phyloP scores from a whole-genome alignment of 2,113 vertebrate species.

The Mugil cephalus region DNA sequence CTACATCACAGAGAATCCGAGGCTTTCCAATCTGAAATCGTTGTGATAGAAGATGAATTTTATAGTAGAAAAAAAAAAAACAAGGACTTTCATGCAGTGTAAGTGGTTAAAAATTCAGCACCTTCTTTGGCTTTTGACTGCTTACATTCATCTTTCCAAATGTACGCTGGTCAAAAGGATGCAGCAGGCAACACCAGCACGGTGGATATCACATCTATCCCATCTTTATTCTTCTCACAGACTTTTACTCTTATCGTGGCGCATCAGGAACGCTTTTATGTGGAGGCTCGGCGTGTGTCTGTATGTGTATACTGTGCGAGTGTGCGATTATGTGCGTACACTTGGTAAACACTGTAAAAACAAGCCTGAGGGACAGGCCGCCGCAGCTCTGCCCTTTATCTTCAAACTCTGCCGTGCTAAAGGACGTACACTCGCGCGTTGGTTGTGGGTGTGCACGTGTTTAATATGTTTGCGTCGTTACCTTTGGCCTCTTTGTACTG shows the following conservation, averaged over 20 bases:
- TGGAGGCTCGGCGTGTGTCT: constrained; percentile 17
- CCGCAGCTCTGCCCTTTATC: constrained; percentile 62
- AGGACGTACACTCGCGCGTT: constrained; percentile 28
- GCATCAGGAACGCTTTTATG: constrained; percentile 19
- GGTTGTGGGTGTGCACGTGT: constrained; percentile 8
- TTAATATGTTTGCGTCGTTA: constrained; percentile 57
- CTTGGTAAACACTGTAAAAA: constrained; percentile 47
- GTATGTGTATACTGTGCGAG: constrained; percentile 11
- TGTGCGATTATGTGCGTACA: constrained; percentile 33
- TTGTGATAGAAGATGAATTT: no score
- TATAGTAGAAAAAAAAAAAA: no score
- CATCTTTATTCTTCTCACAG: neutral
- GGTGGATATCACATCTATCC: neutral
- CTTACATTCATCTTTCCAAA: no score
- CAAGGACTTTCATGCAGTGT: no score
- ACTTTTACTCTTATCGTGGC: constrained; percentile 12
- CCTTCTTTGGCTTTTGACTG: no score
- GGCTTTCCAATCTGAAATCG: no score
- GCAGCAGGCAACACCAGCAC: neutral
- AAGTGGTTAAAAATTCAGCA: no score
- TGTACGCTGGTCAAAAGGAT: neutral
- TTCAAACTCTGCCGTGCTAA: constrained; percentile 46
- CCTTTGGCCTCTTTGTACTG: constrained; percentile 87
- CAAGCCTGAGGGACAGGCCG: constrained; percentile 39
- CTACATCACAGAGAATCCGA: no score